Evolutionary conservation across 2,797 vertebrate genomes (phyloP), one percentile per base, ranked within the genome.

Genomic region (Prionace glauca): DNA sequence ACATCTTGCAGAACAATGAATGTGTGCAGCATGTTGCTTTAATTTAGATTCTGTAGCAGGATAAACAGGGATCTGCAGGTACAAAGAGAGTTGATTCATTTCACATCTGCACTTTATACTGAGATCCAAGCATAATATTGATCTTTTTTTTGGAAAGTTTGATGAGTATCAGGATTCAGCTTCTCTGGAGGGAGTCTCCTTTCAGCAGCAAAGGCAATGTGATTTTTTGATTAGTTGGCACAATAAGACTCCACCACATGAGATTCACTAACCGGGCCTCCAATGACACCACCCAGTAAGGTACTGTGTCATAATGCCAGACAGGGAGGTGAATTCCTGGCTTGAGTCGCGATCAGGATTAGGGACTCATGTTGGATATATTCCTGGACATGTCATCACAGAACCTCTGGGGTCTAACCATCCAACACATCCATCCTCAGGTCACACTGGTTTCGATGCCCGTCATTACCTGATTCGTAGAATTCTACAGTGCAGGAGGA

Each of bases 111-210:
- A 41, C n/a, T 69, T 65, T 41, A 36, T 41, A 41, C 18, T 36
- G 18, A 11, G 10, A 69, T 92, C 90, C 90, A 92, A 92, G 22
- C 90, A 92, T 92, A 91, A 91, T 91, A 91, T 62, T 91, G 60
- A 67, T n/a, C 32, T 62, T 65, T n/a, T 32, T 20, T 20, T 67
- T 36, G 60, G 88, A 91, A 67, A 91, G 60, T 32, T 65, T n/a
- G 29, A 91, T 50, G 29, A 1, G 14, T 32, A 90, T 60, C 87
- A 90, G 87, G 56, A 90, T 90, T 90, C 87, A 90, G 50, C 29
- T 32, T 26, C 29, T 32, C 87, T 90, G 29, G 56, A 90, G 14
- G 87, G 62, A 62, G 56, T 29, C 50, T 62, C 87, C 26, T 62
- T 90, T 62, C 60, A 26, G 60, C 3, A 1, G 3, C 87, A 60